Evolutionary conservation across 1,140 invertebrate species (phyloP).

Genomic region (Neocloeon triangulifer): DNA sequence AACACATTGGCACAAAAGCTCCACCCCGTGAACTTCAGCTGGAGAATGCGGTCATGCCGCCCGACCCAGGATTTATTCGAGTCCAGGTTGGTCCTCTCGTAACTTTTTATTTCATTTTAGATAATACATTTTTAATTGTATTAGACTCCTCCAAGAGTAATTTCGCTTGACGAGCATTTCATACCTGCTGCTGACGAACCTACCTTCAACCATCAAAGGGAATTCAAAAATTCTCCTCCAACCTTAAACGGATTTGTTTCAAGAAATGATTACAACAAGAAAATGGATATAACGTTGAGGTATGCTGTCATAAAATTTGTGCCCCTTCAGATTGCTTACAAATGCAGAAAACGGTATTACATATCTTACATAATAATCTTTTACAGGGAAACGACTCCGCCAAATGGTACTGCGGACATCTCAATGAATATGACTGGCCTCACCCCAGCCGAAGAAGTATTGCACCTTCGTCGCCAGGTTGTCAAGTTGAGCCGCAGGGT

Average conservation of each 20-base stretch:
- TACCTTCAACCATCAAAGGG: no score
- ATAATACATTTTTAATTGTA: slow-evolving; percentile 7
- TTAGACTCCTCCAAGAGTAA: slow-evolving; percentile 52
- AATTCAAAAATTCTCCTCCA: no score
- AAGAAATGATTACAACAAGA: no score
- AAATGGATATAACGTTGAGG: no score
- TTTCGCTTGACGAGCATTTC: slow-evolving; percentile 57
- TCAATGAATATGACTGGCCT: no score
- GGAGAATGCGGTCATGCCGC: slow-evolving; percentile 53
- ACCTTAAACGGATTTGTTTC: no score
- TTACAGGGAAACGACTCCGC: slow-evolving; percentile 37
- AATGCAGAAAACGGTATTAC: no score
- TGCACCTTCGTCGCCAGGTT: slow-evolving; percentile 58
- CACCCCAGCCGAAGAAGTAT: slow-evolving; percentile 49
- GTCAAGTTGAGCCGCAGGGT: slow-evolving; percentile 65
- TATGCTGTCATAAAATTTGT: no score
- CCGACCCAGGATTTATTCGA: slow-evolving; percentile 41
- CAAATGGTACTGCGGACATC: slow-evolving; percentile 25
- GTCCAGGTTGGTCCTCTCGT: no score
- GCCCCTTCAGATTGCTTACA: no score
- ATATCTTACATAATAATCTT: no score
- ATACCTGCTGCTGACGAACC: slow-evolving; percentile 41
- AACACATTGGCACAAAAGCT: slow-evolving; percentile 43
- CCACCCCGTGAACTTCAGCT: slow-evolving; percentile 60
- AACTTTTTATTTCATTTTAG: slow-evolving; percentile 5